Evolutionary conservation across 1,140 invertebrate species (phyloP).

Genomic region (Nymphalis io): DNA sequence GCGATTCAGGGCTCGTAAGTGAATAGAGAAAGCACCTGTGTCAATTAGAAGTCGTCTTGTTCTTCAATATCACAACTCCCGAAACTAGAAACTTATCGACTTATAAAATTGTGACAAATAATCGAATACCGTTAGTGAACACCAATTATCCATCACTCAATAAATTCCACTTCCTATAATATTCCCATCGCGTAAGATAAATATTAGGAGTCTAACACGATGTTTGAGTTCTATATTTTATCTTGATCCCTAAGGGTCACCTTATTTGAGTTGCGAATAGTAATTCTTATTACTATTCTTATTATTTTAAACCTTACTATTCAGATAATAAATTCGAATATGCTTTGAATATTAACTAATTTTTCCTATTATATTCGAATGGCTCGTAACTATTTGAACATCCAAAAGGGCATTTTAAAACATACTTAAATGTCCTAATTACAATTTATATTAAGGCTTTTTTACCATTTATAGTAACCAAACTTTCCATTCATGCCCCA

Average conservation of each 20-base stretch:
- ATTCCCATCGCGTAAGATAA: neutral
- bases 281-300: neutral
- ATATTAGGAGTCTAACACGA: neutral
- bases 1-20: too few relatives aligned
- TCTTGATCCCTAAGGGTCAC: neutral
- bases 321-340: neutral
- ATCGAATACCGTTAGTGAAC: neutral
- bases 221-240: conserved; percentile 7
- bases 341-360: neutral
- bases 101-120: too few relatives aligned
- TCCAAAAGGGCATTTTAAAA: neutral
- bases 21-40: too few relatives aligned
- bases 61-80: too few relatives aligned
- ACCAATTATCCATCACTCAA: neutral
- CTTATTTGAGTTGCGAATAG: conserved; percentile 3
- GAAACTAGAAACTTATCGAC: too few relatives aligned
- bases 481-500: too few relatives aligned
- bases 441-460: neutral
- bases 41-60: too few relatives aligned
- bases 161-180: conserved; percentile 6
- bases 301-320: neutral
- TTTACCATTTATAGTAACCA: too few relatives aligned
- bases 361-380: neutral
- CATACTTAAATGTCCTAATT: neutral
- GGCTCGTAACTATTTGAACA: neutral